Evolutionary conservation across 1,140 invertebrate species (phyloP).

Genomic region (Cherax destructor): DNA sequence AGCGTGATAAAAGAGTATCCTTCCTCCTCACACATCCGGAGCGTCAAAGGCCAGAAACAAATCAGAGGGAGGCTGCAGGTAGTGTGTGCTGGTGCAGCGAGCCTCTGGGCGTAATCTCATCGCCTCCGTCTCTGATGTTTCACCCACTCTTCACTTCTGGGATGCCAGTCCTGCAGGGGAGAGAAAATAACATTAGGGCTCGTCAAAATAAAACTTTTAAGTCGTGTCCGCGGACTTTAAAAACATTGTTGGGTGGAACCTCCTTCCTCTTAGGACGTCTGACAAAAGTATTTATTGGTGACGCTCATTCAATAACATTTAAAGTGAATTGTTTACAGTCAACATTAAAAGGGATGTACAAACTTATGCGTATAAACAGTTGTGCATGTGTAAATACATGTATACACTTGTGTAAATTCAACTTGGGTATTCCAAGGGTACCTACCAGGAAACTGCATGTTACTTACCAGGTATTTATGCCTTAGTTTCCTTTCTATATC

Average conservation of each 20-base stretch:
- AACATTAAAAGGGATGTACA: neutral
- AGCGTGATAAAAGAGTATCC: neutral
- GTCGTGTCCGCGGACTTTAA: neutral
- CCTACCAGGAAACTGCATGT: neutral
- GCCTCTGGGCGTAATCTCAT: neutral
- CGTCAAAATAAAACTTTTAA: constrained; percentile 12
- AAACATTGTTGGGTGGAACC: too few relatives aligned
- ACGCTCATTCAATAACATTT: too few relatives aligned
- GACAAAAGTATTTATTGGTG: too few relatives aligned
- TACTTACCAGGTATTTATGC: neutral
- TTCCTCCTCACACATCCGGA: neutral
- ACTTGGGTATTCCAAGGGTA: neutral
- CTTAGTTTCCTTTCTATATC: too few relatives aligned
- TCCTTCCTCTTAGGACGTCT: too few relatives aligned
- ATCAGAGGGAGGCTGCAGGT: neutral
- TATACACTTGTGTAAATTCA: neutral
- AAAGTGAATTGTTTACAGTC: too few relatives aligned
- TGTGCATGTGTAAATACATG: constrained; percentile 29
- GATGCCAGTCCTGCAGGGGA: neutral
- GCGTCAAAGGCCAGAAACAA: constrained; percentile 1
- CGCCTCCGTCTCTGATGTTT: neutral
- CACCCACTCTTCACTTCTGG: constrained; percentile 1
- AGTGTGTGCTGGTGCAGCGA: neutral
- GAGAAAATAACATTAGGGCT: neutral
- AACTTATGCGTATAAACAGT: constrained; percentile 17